Base-by-base conservation (phyloP, 2,888 invertebrate species). In the Plebejus argus region DNA sequence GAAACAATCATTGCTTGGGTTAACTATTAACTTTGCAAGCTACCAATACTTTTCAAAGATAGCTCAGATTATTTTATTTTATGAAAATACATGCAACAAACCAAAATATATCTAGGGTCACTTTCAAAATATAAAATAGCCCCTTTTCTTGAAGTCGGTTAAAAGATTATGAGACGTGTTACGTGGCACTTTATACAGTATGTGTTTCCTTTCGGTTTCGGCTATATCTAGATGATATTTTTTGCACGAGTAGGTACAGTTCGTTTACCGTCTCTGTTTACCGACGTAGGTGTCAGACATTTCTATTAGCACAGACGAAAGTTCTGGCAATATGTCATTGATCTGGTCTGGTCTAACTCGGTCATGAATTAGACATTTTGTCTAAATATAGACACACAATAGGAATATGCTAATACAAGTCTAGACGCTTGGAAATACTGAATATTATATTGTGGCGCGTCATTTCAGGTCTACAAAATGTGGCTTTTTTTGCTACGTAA, bases 371-470 rank as follows among this genome's bases (percentile, higher is more conserved):
- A 23, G 20, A 45, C 28, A 53, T 53, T 28, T 28, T 74, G 28
- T 49, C 53, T 53, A 53, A 8, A 18, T 49, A 74, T 49, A 53
- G 74, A 53, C 74, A 53, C 23, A 74, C 74, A 74, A 74, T 53
- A 49, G 74, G 28, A 74, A 74, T 74, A 74, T 53, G 49, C 53
- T 74, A 74, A 53, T 74, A 6, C 18, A 53, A 12, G 74, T 74
- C 74, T 74, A 74, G 53, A 74, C 35, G 71, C 39, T 74, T 18
- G 49, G 49, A 15, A 28, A 53, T 53, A 23, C 45, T 45, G 15
- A 45, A 7, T 20, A 4, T 1, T 39, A 23, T 72, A 20, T 20
- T 49, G 20, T 12, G 15, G 4, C 20, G 35, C 39, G 39, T 71
- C 71, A 20, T 71, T 71, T 71, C n/a, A 71, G 35, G 71, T 71